phyloP scores from a whole-genome alignment of 2,888 invertebrate species.

The Desoria tigrina region DNA sequence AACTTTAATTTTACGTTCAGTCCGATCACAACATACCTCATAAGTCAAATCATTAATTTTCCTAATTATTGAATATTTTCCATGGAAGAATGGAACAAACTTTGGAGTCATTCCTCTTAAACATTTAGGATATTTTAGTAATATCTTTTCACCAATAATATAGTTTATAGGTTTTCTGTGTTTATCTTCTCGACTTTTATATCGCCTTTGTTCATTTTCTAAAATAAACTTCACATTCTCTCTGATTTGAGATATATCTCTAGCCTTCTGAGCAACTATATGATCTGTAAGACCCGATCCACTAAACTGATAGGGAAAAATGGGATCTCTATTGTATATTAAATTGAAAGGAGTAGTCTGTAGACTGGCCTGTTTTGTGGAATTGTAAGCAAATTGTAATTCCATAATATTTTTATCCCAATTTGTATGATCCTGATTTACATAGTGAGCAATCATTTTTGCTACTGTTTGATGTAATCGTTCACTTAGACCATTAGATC shows the following conservation, averaged over 20 bases:
- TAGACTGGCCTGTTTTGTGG: conserved; percentile 15
- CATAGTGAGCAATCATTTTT: conserved; percentile 47
- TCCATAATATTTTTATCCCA: conserved; percentile 53
- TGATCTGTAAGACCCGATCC: too few species aligned
- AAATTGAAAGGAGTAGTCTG: conserved; percentile 17
- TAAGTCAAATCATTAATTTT: conserved; percentile 17
- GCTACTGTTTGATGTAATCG: conserved; percentile 50
- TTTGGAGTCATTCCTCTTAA: conserved; percentile 6
- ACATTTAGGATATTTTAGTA: conserved; percentile 1
- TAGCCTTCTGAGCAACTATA: too few species aligned
- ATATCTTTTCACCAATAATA: neutral
- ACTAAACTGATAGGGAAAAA: conserved; percentile 21
- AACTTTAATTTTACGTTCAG: neutral
- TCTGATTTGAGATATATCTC: too few species aligned
- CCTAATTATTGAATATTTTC: neutral
- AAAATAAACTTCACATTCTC: too few species aligned
- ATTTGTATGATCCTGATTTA: conserved; percentile 41
- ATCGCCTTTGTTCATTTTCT: too few species aligned
- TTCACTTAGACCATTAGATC: conserved; percentile 53
- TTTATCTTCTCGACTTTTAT: too few species aligned
- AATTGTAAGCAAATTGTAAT: conserved; percentile 49
- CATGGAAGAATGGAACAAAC: conserved; percentile 2
- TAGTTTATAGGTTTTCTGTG: too few species aligned
- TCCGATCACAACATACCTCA: neutral
- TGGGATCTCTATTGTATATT: conserved; percentile 16